phyloP scores from a whole-genome alignment of 2,797 vertebrate species.

The Sebastes diploproa region DNA sequence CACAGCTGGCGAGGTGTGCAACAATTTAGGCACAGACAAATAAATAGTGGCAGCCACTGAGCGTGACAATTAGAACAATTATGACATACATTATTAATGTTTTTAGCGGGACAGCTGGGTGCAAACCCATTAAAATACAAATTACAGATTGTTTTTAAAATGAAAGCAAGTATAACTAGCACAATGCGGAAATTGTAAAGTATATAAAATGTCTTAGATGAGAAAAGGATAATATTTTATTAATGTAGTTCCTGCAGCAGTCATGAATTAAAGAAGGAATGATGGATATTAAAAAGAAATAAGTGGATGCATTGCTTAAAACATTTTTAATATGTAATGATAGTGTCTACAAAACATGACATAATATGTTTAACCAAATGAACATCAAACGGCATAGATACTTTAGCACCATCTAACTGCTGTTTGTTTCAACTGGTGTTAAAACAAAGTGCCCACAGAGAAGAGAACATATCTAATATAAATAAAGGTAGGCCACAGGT shows the following conservation, averaged over 20 bases:
- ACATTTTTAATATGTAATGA: background rate
- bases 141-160: background rate
- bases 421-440: background rate
- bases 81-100: slow-evolving; percentile 2
- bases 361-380: background rate
- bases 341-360: background rate
- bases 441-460: background rate
- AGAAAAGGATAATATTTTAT: background rate
- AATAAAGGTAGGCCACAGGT: background rate
- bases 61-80: slow-evolving; percentile 12
- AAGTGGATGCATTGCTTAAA: background rate
- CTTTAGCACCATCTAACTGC: background rate
- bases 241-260: background rate
- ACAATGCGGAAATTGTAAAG: background rate
- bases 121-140: background rate
- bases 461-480: background rate
- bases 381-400: background rate
- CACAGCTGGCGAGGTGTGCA: slow-evolving; percentile 8
- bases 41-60: background rate
- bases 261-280: background rate
- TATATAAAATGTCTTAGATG: background rate
- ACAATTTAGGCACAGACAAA: slow-evolving; percentile 11
- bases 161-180: background rate
- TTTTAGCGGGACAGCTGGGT: slow-evolving; percentile 21
- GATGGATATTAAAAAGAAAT: background rate